These are phyloP conservation scores for Octonoba sinensis DNA, from an alignment of 2,888 invertebrate genomes.

Conservation along the genomic window DNA sequence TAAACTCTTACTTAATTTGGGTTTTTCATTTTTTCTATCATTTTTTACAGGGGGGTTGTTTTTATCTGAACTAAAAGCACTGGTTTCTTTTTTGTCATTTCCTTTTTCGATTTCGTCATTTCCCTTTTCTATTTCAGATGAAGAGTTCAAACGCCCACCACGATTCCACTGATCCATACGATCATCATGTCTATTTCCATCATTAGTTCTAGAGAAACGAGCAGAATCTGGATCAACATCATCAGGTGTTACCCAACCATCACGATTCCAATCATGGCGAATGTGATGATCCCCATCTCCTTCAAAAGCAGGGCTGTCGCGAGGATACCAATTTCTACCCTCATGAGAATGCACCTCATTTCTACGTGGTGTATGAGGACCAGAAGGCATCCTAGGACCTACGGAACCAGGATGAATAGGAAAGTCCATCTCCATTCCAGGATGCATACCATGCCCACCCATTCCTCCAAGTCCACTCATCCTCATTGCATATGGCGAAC, in stretches of 20 bases:
- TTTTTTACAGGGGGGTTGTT: background rate
- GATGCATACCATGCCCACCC: constrained; percentile 32
- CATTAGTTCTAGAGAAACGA: constrained; percentile 6
- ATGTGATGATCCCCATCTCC: constrained; percentile 11
- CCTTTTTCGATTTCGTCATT: background rate
- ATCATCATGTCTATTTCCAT: constrained; percentile 13
- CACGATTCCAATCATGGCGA: constrained; percentile 26
- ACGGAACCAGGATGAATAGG: constrained; percentile 2
- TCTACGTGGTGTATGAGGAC: constrained; percentile 16
- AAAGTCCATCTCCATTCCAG: constrained; percentile 54
- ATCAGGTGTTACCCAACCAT: constrained; percentile 6
- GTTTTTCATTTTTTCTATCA: background rate
- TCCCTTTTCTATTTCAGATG: constrained; percentile 2
- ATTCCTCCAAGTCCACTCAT: constrained; percentile 46
- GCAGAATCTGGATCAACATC: constrained; percentile 12
- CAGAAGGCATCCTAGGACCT: constrained; percentile 40
- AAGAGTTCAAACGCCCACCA: constrained; percentile 2
- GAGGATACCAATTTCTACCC: constrained; percentile 44
- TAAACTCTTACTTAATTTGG: background rate
- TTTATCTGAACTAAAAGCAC: background rate
- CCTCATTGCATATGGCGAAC: constrained; percentile 24
- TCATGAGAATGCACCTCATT: constrained; percentile 22
- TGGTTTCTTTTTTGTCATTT: background rate
- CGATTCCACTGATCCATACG: constrained; percentile 21
- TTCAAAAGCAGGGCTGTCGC: constrained; percentile 38